phyloP scores from a whole-genome alignment of 1,140 invertebrate genomes.

The Tetramorium parvispinum region DNA sequence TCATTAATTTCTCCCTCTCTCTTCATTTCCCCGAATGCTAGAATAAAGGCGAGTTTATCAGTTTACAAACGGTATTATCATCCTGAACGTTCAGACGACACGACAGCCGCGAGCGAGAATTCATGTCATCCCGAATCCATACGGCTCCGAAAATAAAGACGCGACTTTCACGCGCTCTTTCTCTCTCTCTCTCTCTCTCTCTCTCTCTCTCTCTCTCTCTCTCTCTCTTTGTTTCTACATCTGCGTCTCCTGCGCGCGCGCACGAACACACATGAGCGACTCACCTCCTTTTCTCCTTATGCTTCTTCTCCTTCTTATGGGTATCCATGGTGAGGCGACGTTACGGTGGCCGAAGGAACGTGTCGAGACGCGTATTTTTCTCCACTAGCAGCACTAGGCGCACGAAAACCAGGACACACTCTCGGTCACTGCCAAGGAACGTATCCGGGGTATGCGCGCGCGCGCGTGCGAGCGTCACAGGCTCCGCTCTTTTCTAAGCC shows the following conservation, averaged over 20 bases:
- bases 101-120: background rate
- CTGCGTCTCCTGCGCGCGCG: background rate
- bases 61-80: background rate
- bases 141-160: constrained; percentile 24
- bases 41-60: too few species aligned
- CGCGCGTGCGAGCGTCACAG: background rate
- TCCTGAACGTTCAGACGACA: background rate
- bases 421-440: constrained; percentile 77
- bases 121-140: background rate
- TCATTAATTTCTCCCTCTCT: too few species aligned
- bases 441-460: constrained; percentile 61
- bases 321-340: constrained; percentile 49
- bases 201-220: background rate
- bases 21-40: too few species aligned
- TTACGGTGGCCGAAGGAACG: background rate
- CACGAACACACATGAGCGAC: background rate
- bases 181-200: background rate
- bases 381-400: background rate
- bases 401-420: constrained; percentile 68
- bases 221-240: too few species aligned
- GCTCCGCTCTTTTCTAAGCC: background rate
- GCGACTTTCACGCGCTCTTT: background rate
- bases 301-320: constrained; percentile 65
- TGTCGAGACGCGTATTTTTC: background rate
- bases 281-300: constrained; percentile 76